These are phyloP conservation scores for Hypanus sabinus DNA, from an alignment of 2,113 vertebrate genomes.

Conservation along the genomic window DNA sequence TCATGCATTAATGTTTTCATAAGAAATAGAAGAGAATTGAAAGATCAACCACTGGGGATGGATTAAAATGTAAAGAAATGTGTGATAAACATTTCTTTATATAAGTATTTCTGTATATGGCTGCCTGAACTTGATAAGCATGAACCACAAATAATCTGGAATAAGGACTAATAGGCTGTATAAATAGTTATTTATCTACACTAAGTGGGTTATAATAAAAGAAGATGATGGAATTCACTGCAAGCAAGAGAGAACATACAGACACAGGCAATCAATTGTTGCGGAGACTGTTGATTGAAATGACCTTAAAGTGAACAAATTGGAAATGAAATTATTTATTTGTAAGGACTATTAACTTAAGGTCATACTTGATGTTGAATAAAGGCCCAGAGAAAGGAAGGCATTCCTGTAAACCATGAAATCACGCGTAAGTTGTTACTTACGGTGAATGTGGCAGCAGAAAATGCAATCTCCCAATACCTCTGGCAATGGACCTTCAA, in stretches of 20 bases:
- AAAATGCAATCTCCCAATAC: not conserved
- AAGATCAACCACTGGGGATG: not conserved
- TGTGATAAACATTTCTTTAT: not conserved
- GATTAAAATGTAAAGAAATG: not conserved
- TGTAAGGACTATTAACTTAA: not conserved
- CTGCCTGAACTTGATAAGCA: not conserved
- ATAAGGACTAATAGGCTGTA: not conserved
- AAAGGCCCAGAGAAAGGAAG: not conserved
- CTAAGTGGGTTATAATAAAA: not conserved
- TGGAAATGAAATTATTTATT: slow-evolving; percentile 12
- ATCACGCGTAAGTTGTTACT: not conserved
- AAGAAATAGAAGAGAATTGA: not conserved
- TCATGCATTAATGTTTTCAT: not conserved
- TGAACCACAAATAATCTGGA: not conserved
- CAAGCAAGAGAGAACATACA: not conserved
- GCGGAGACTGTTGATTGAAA: not conserved
- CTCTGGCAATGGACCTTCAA: not conserved
- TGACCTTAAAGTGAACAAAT: slow-evolving; percentile 2
- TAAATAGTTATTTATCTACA: not conserved
- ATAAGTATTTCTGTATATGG: not conserved
- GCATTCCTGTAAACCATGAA: not conserved
- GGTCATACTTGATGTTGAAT: not conserved
- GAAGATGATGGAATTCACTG: not conserved
- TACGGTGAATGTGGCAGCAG: not conserved
- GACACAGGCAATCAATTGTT: not conserved